Percentiles rank a stretch among this genome's conserved stretches.
phyloP scores from a whole-genome alignment of 2,113 vertebrate species.

The Gracilinanus agilis region DNA sequence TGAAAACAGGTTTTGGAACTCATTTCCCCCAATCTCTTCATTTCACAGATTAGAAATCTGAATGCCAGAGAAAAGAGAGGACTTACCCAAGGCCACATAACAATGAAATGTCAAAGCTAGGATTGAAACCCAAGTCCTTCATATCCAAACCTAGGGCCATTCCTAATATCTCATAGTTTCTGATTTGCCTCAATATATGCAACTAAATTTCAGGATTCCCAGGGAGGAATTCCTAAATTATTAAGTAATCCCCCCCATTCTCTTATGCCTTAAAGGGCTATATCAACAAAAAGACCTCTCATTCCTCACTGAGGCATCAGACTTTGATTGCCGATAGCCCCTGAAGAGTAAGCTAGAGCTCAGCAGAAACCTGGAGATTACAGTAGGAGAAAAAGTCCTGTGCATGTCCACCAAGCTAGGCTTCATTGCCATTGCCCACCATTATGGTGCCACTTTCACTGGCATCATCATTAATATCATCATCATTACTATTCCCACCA shows the following conservation, averaged over 20 bases:
- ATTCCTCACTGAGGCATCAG: background rate
- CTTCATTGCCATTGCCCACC: background rate
- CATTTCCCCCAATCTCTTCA: background rate
- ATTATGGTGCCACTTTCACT: background rate
- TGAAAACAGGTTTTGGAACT: background rate
- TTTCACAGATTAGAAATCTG: no score
- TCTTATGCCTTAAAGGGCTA: background rate
- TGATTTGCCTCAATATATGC: background rate
- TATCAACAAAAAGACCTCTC: background rate
- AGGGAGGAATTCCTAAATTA: background rate
- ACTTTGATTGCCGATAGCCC: background rate
- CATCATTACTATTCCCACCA: no score
- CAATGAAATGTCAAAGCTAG: background rate
- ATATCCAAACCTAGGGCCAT: background rate
- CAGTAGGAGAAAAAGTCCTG: background rate
- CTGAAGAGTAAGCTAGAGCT: background rate
- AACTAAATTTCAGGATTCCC: background rate
- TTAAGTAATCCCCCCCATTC: background rate
- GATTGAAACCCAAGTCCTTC: background rate
- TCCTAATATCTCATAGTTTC: background rate
- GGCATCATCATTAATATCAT: no score
- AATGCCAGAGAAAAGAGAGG: background rate
- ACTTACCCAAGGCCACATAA: background rate
- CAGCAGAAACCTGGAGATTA: background rate
- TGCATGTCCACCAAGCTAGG: no score